These are phyloP conservation scores for Volucella zonaria DNA, from an alignment of 2,888 invertebrate genomes.

Conservation along the genomic window DNA sequence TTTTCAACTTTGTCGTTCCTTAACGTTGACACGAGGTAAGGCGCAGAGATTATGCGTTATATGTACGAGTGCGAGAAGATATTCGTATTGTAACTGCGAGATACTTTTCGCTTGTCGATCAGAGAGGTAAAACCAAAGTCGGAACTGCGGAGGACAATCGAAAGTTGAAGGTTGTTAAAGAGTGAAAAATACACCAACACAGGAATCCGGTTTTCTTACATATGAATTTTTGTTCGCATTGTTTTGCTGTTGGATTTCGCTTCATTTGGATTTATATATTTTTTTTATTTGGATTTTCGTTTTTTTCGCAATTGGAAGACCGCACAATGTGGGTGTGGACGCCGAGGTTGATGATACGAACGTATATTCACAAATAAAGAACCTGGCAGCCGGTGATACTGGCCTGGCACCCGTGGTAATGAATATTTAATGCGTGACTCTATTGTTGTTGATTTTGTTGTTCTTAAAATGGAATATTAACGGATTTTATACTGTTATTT, in stretches of 20 bases:
- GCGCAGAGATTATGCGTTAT: conserved; percentile 57
- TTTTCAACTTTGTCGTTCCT: conserved; percentile 22
- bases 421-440: conserved; percentile 63
- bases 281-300: conserved; percentile 1
- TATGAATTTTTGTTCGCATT: background rate
- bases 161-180: conserved; percentile 73
- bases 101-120: conserved; percentile 30
- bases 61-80: conserved; percentile 13
- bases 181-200: conserved; percentile 48
- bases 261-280: background rate
- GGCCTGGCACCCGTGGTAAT: conserved; percentile 15
- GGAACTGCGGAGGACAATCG: conserved; percentile 47
- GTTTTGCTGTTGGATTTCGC: too few species aligned
- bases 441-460: conserved; percentile 37
- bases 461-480: conserved; percentile 64
- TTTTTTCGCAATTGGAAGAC: conserved; percentile 5
- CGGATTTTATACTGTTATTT: conserved; percentile 54
- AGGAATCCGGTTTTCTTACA: conserved; percentile 38
- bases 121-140: background rate
- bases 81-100: conserved; percentile 27
- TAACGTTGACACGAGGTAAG: conserved; percentile 52
- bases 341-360: conserved; percentile 16
- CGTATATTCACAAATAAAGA: background rate
- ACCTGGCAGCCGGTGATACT: background rate
- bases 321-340: background rate